A percentile compares a stretch with the other conserved stretches of the same genome.
Evolutionary conservation across 1,140 invertebrate species (phyloP).

Genomic region (Zelostemma sp.): DNA sequence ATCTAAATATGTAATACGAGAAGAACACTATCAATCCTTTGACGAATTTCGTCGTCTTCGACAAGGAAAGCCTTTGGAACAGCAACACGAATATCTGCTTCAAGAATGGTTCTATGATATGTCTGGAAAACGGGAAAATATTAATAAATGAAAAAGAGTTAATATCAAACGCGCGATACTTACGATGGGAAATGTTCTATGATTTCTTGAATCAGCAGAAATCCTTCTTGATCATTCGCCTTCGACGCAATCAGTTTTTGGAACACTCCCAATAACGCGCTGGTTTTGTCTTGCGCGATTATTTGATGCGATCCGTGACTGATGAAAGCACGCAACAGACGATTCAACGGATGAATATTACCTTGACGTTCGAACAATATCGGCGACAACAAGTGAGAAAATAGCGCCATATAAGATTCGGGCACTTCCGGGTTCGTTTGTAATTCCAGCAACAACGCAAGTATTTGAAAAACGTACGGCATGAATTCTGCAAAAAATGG

Average conservation of each 20-base stretch:
- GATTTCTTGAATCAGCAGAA: slow-evolving; percentile 88
- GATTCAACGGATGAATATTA: slow-evolving; percentile 91
- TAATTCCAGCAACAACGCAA: slow-evolving; percentile 91
- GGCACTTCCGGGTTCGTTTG: slow-evolving; percentile 74
- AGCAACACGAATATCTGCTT: slow-evolving; percentile 92
- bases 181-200: slow-evolving; percentile 81
- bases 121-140: slow-evolving; percentile 64
- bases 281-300: slow-evolving; percentile 78
- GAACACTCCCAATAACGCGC: slow-evolving; percentile 92
- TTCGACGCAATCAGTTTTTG: slow-evolving; percentile 97
- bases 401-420: slow-evolving; percentile 89
- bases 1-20: slow-evolving; percentile 85
- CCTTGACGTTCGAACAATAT: slow-evolving; percentile 92
- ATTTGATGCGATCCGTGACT: slow-evolving; percentile 81
- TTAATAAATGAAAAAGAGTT: slow-evolving; percentile 6
- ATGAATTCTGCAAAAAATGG: slow-evolving; percentile 86
- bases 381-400: slow-evolving; percentile 89
- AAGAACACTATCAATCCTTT: slow-evolving; percentile 92
- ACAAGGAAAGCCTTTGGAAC: slow-evolving; percentile 91
- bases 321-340: slow-evolving; percentile 90
- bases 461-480: slow-evolving; percentile 97
- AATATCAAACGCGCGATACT: slow-evolving; percentile 61
- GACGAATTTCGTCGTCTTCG: slow-evolving; percentile 95
- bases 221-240: slow-evolving; percentile 96
- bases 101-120: slow-evolving; percentile 80